Conservation (phyloP, 2,888 invertebrate genomes). For the Rhabditophanes sp. region DNA sequence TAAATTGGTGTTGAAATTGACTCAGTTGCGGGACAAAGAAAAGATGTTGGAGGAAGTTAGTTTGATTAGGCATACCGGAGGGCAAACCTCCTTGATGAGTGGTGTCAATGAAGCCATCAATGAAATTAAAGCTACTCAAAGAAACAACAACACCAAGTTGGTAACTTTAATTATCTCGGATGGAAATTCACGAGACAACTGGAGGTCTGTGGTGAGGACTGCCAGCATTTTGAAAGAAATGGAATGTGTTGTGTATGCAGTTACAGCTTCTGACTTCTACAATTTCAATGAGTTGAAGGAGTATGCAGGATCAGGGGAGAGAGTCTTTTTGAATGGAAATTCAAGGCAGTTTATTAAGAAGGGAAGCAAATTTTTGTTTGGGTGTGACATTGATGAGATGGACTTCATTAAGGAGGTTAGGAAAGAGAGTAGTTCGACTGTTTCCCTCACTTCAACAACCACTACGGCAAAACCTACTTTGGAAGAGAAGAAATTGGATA, state of each 20-base stretch:
- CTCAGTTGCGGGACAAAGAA: conserved; percentile 6
- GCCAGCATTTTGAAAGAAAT: conserved; percentile 6
- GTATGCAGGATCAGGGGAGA: background rate
- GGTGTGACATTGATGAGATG: no score
- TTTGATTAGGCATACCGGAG: conserved; percentile 17
- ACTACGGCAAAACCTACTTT: no score
- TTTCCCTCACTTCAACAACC: no score
- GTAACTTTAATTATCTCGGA: conserved; percentile 18
- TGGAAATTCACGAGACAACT: conserved; percentile 17
- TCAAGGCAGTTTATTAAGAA: no score
- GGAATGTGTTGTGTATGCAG: no score
- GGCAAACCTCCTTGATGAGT: conserved; percentile 13
- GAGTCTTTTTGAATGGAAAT: conserved; percentile 4
- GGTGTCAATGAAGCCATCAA: no score
- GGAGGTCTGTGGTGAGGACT: conserved; percentile 11
- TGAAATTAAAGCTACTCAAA: background rate
- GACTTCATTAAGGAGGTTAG: no score
- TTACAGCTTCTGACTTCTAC: conserved; percentile 4
- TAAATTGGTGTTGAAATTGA: conserved; percentile 4
- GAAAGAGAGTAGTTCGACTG: no score
- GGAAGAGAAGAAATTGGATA: no score
- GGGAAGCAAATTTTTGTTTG: no score
- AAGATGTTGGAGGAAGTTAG: conserved; percentile 13
- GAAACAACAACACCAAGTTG: conserved; percentile 10
- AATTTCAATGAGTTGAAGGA: conserved; percentile 4